phyloP scores from a whole-genome alignment of 53 echinoderm and acorn worm species.

The Paracentrotus lividus region DNA sequence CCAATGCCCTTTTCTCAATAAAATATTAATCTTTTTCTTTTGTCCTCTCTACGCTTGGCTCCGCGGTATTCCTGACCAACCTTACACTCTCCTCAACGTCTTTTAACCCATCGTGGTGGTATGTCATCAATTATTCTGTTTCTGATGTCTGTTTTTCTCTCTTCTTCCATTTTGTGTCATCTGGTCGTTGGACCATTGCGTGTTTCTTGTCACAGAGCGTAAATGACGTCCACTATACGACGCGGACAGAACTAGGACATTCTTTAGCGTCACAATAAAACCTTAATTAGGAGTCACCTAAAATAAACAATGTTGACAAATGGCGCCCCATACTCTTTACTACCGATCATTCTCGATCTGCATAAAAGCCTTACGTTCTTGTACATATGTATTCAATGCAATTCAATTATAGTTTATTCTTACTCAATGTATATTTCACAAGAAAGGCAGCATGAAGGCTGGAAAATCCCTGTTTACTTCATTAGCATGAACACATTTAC shows the following conservation, averaged over 20 bases:
- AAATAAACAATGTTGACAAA: conserved; percentile 66
- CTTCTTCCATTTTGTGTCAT: background rate
- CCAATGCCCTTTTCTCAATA: too few relatives aligned
- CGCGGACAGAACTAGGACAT: background rate
- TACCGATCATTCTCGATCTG: background rate
- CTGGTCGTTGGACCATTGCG: conserved; percentile 1
- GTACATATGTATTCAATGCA: too few relatives aligned
- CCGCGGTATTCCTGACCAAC: background rate
- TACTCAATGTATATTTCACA: too few relatives aligned
- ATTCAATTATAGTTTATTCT: too few relatives aligned
- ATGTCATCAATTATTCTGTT: conserved; percentile 39
- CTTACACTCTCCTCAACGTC: background rate
- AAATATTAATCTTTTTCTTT: background rate
- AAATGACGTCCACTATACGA: background rate
- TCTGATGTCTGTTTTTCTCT: background rate
- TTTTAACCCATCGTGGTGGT: background rate
- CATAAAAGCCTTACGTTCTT: too few relatives aligned
- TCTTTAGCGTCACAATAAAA: conserved; percentile 59
- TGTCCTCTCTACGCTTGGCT: background rate
- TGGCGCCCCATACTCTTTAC: conserved; percentile 57
- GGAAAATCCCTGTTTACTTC: too few relatives aligned
- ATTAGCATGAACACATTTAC: too few relatives aligned
- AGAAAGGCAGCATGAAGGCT: too few relatives aligned
- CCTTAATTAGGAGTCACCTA: conserved; percentile 68
- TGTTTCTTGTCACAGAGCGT: conserved; percentile 55